Conservation (phyloP, 1,140 invertebrate species). For the Drosophila orena region DNA sequence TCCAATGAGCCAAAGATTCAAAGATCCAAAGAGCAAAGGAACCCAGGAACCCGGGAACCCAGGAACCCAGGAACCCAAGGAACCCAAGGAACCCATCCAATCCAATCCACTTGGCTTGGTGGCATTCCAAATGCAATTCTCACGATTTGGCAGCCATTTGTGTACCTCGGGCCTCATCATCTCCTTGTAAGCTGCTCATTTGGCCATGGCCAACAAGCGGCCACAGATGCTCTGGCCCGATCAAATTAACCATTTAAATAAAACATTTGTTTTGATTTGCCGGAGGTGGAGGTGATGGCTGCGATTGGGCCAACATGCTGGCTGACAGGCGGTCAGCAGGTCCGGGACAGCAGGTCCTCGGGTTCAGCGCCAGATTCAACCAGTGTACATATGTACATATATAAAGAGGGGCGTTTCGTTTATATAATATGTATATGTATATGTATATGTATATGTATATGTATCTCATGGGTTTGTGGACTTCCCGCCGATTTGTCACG, state of each 20-base stretch:
- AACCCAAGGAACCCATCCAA: not conserved
- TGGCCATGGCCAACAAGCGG: slow-evolving; percentile 52
- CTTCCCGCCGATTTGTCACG: slow-evolving; percentile 26
- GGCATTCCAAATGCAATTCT: slow-evolving; percentile 67
- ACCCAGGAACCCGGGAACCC: not conserved
- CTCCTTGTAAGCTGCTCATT: slow-evolving; percentile 75
- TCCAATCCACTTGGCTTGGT: slow-evolving; percentile 11
- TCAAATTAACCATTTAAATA: slow-evolving; percentile 82
- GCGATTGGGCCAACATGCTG: slow-evolving; percentile 32
- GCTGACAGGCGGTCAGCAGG: slow-evolving; percentile 57
- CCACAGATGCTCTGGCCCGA: slow-evolving; percentile 32
- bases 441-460: not conserved
- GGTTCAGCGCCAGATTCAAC: slow-evolving; percentile 12
- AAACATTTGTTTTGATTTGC: slow-evolving; percentile 79
- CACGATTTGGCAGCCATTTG: slow-evolving; percentile 75
- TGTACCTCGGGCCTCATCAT: slow-evolving; percentile 62
- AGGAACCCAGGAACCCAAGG: not conserved
- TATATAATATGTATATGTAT: not conserved
- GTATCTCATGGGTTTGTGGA: no score
- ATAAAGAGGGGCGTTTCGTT: no score
- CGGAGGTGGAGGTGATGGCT: not conserved
- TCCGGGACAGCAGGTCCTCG: slow-evolving; percentile 2
- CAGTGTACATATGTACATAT: not conserved
- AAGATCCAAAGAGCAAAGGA: not conserved
- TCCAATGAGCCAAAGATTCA: not conserved